Evolutionary conservation across 2,888 invertebrate genomes (phyloP), one percentile per base, ranked within the genome.

Genomic region (Smittia aterrima): DNA sequence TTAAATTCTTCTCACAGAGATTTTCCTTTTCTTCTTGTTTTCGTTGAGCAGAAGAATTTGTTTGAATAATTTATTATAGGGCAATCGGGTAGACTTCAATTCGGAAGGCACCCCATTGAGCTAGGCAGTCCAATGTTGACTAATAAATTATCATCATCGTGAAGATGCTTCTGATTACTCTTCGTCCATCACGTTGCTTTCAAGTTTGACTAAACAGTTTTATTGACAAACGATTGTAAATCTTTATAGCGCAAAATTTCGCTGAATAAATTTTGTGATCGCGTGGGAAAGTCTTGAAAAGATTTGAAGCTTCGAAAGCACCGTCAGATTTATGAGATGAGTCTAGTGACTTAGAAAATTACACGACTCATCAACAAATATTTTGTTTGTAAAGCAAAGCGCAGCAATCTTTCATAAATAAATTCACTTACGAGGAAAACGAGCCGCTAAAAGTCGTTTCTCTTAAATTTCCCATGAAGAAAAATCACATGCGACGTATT

Each of bases 1-100:
- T 58, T 3, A 22, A n/a, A 62, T 22, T 11, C 9, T 53, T 16
- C 20, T 27, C 66, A 66, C 62, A 3, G 24, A 62, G 6, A 40
- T n/a, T 3, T 66, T 38, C 38, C 27, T 66, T 32, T n/a, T n/a
- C 38, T 66, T 66, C 16, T 47, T n/a, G 11, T 47, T 20, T 18
- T 71, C 25, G 72, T 54, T 72, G 72, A 71, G 53, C 72, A 54
- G 53, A 71, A 53, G 70, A 71, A 71, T 71, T 71, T 71, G 70
- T 71, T 62, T 72, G 53, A 53, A 72, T 62, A 72, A 72, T 72
- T 72, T 72, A 72, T 72, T 58, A 40, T 62, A 24, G 72, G 70
- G 16, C 18, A 6, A 40, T 16, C 58, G 18, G 38, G 25, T 54
- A 38, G 47, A 27, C 16, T 22, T 70, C 68, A 68, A 47, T 58